Evolutionary conservation across 1,140 invertebrate genomes (phyloP).

Genomic region (Ptiloglossa arizonensis): DNA sequence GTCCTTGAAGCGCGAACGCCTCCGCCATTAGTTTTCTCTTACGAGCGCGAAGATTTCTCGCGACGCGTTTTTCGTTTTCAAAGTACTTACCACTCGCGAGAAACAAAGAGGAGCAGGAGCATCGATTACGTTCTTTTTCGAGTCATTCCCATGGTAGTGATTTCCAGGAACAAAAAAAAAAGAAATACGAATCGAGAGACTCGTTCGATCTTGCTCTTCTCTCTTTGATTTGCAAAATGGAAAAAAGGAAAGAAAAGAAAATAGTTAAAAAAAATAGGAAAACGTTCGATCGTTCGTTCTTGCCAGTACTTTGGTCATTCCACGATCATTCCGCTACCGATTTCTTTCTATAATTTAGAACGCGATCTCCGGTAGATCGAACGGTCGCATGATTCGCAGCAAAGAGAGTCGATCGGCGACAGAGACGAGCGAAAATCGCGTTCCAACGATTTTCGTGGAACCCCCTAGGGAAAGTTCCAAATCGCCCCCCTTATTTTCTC

Average conservation of each 20-base stretch:
- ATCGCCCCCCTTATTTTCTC: slow-evolving; percentile 22
- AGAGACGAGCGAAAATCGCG: too few species aligned
- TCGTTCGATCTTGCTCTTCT: background rate
- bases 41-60: background rate
- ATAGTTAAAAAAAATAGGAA: background rate
- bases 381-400: background rate
- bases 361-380: background rate
- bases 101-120: background rate
- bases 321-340: slow-evolving; percentile 45
- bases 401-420: background rate
- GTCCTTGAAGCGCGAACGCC: background rate
- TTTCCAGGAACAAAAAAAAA: too few species aligned
- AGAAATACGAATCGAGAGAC: too few species aligned
- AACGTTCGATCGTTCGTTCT: slow-evolving; percentile 21
- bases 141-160: background rate
- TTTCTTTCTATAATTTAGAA: background rate
- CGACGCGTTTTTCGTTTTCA: slow-evolving; percentile 10
- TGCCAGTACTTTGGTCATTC: slow-evolving; percentile 40
- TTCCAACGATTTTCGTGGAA: background rate
- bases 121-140: background rate
- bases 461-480: background rate
- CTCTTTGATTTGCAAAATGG: background rate
- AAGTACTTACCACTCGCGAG: slow-evolving; percentile 28
- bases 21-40: slow-evolving; percentile 37
- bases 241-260: background rate